Evolutionary conservation across 2,113 vertebrate genomes (phyloP), one percentile per base, ranked within the genome.

Genomic region (Oreocharis arfaki): DNA sequence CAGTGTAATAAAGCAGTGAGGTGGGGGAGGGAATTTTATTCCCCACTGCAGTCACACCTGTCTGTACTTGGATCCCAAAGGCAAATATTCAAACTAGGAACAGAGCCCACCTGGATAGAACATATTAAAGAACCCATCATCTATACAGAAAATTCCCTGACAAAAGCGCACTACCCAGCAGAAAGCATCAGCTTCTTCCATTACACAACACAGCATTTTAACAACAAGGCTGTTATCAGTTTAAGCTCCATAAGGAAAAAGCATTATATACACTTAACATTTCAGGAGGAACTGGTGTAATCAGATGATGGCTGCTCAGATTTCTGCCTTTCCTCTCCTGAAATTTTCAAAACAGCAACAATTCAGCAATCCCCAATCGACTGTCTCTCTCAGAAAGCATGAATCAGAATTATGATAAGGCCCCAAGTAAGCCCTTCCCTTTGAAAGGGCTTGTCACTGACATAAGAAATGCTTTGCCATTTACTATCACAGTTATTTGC

Each of bases 281-380:
- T 95, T 83, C 75, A 80, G 78, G 71, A 85, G 70, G 30, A 90
- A 52, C 42, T 68, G 35, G 33, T 77, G 22, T 56, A 80, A 86
- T 93, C 82, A 88, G 85, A 67, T 8, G 10, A 83, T 27, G 42
- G 49, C 63, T 85, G 84, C 52, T 88, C 67, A 93, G 74, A 93
- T 95, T 82, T 93, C 67, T 90, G 63, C 42, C 78, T 91, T 86
- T 63, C 16, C 30, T 87, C n/a, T 79, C 37, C 55, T n/a, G 46
- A 89, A 87, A 53, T 79, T 82, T 93, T 82, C 67, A 74, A 79
- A 95, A 95, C 80, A 90, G 74, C 63, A 91, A 89, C 78, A 73
- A 69, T 83, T 83, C 82, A 88, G 71, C 63, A 96, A 47, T 69
- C 13, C 15, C 33, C 23, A 94, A 76, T 84, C 3, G 17, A 41